Evolutionary conservation across 2,888 invertebrate species (phyloP).

Genomic region (Xestia rhomboidea): DNA sequence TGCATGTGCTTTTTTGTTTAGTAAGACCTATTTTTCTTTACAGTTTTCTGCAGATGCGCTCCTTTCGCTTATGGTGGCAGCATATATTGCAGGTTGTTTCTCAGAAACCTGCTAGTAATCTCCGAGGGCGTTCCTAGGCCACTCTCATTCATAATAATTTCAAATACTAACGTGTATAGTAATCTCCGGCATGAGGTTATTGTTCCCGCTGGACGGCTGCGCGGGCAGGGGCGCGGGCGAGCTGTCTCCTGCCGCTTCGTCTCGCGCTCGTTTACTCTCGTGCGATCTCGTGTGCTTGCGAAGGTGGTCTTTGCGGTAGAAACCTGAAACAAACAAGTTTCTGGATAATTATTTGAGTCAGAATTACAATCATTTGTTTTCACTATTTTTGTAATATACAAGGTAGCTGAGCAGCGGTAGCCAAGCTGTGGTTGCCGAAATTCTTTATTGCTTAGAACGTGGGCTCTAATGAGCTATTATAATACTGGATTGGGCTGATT

Average conservation of each 20-base stretch:
- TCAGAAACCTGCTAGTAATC: not conserved
- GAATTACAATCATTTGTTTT: not conserved
- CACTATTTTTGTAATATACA: not conserved
- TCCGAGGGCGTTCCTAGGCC: too few relatives aligned
- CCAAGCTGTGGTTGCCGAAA: not conserved
- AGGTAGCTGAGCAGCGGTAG: not conserved
- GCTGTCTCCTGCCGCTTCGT: constrained; percentile 91
- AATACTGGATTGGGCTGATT: not conserved
- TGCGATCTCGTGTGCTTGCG: constrained; percentile 95
- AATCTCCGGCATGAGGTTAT: constrained; percentile 81
- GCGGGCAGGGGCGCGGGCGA: constrained; percentile 65
- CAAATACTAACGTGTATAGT: constrained; percentile 87
- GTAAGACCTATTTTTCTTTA: not conserved
- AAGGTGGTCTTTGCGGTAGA: constrained; percentile 95
- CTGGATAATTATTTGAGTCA: not conserved
- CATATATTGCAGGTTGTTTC: not conserved
- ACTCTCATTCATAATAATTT: not conserved
- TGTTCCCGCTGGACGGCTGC: constrained; percentile 37
- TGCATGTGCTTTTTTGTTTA: not conserved
- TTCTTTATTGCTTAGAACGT: not conserved
- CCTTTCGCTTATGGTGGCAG: not conserved
- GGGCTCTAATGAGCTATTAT: not conserved
- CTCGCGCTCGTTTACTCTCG: constrained; percentile 93
- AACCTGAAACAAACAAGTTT: constrained; percentile 82
- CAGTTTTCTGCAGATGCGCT: not conserved